Conservation (phyloP, 2,888 invertebrate species). For the Cancer borealis region DNA sequence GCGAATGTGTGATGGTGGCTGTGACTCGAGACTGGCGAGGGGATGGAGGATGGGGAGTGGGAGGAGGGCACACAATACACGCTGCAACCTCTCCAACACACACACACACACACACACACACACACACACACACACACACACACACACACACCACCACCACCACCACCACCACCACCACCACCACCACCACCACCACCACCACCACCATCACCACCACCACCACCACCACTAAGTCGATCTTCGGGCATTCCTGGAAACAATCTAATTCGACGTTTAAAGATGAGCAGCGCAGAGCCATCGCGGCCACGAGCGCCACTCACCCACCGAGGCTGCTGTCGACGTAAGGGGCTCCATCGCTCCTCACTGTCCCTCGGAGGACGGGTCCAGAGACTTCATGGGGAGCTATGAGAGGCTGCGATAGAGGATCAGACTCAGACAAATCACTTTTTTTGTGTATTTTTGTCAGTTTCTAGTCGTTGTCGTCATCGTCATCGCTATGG, state of each 20-base stretch:
- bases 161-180: neutral
- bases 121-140: constrained; percentile 50
- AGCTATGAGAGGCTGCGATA: neutral
- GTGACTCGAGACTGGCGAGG: neutral
- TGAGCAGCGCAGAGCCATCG: constrained; percentile 38
- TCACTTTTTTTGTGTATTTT: neutral
- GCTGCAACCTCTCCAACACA: neutral
- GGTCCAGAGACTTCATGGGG: neutral
- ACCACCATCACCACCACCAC: neutral
- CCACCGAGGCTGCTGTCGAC: neutral
- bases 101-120: constrained; percentile 41
- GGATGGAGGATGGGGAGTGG: neutral
- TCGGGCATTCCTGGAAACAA: constrained; percentile 43
- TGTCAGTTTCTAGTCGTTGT: neutral
- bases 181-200: neutral
- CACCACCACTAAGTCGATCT: constrained; percentile 40
- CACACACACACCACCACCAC: constrained; percentile 5
- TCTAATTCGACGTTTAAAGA: constrained; percentile 45
- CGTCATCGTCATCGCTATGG: neutral
- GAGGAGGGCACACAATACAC: constrained; percentile 22
- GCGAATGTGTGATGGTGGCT: constrained; percentile 17
- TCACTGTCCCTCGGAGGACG: neutral
- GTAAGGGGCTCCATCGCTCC: neutral
- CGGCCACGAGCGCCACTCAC: constrained; percentile 24
- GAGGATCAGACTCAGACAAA: neutral